Conservation (phyloP, 2,113 vertebrate species). For the Catharus minimus region DNA sequence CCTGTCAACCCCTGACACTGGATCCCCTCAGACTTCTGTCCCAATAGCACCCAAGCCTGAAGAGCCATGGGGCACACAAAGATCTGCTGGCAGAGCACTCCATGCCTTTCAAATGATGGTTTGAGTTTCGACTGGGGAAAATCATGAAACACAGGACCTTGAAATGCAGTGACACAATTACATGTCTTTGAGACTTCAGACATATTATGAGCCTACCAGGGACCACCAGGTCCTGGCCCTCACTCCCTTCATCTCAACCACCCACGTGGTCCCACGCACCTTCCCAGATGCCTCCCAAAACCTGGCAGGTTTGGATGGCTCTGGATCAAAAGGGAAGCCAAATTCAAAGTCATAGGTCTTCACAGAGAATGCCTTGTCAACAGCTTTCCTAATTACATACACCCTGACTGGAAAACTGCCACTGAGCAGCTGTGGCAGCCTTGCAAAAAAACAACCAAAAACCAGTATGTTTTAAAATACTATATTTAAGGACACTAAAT, state of each 20-base stretch:
- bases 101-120: accelerated
- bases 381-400: not conserved
- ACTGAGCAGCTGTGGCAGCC: not conserved
- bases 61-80: accelerated
- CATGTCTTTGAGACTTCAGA: not conserved
- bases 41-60: not conserved
- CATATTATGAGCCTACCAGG: accelerated
- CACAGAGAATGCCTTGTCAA: not conserved
- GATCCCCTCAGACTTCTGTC: not conserved
- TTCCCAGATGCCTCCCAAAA: not conserved
- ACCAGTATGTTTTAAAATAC: not conserved
- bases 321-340: not conserved
- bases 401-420: not conserved
- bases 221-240: not conserved
- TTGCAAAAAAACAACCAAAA: not conserved
- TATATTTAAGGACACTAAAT: not conserved
- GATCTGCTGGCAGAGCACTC: not conserved
- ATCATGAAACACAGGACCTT: not conserved
- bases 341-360: not conserved
- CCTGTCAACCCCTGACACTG: accelerated
- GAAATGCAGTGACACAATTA: not conserved
- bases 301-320: not conserved
- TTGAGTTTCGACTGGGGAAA: not conserved
- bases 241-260: not conserved
- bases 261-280: accelerated